Conservation (phyloP, 2,888 invertebrate species). For the Drepana falcataria region DNA sequence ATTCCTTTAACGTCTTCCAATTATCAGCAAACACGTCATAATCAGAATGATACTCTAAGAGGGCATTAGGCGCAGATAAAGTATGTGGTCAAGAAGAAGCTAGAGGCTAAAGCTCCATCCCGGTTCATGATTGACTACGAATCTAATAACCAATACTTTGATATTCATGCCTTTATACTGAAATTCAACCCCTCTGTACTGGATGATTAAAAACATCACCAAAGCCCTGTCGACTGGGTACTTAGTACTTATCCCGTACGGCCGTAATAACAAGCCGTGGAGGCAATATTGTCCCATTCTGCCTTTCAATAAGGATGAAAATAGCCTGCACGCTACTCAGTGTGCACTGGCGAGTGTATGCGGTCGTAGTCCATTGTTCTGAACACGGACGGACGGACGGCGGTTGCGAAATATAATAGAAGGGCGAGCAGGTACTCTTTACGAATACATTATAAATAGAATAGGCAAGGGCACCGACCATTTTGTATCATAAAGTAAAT, state of each 20-base stretch:
- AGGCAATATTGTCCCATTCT: not conserved
- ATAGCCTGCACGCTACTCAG: not conserved
- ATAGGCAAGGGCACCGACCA: constrained; percentile 10
- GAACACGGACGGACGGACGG: not conserved
- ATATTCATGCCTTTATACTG: too few relatives aligned
- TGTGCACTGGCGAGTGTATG: not conserved
- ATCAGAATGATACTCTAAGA: too few relatives aligned
- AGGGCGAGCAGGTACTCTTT: constrained; percentile 7
- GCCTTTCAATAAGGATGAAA: not conserved
- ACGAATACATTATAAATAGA: constrained; percentile 24
- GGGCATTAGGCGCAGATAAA: too few relatives aligned
- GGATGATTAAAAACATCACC: too few relatives aligned
- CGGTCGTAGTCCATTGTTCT: constrained; percentile 1
- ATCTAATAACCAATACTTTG: too few relatives aligned
- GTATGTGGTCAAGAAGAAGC: too few relatives aligned
- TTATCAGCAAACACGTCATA: too few relatives aligned
- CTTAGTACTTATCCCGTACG: not conserved
- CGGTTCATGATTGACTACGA: too few relatives aligned
- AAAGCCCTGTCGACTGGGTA: not conserved
- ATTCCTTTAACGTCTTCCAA: too few relatives aligned
- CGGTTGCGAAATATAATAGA: constrained; percentile 13
- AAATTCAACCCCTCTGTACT: too few relatives aligned
- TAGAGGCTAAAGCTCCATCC: too few relatives aligned
- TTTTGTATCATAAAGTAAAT: constrained; percentile 9
- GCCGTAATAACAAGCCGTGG: not conserved